Evolutionary conservation across 1,140 invertebrate species (phyloP).

Genomic region (Leguminivora glycinivorella): DNA sequence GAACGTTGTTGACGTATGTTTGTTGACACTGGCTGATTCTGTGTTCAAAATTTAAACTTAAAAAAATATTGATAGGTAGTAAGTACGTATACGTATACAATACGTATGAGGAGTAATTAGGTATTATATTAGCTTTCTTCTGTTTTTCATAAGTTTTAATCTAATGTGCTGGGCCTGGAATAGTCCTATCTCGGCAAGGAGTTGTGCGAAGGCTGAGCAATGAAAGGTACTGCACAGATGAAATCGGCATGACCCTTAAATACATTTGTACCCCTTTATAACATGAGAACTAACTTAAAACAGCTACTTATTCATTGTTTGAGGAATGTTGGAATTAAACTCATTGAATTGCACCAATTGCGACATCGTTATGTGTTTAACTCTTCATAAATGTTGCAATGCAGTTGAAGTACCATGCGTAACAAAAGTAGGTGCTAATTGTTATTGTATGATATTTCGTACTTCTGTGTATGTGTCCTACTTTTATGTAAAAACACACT

Average conservation of each 20-base stretch:
- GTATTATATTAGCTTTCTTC: background rate
- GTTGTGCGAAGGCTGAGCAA: slow-evolving; percentile 39
- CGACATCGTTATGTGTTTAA: slow-evolving; percentile 35
- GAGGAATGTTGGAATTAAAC: slow-evolving; percentile 2
- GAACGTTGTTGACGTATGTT: slow-evolving; percentile 14
- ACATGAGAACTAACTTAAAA: slow-evolving; percentile 23
- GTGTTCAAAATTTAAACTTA: background rate
- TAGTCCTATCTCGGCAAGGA: slow-evolving; percentile 10
- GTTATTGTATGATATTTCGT: slow-evolving; percentile 22
- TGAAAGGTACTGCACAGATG: slow-evolving; percentile 45
- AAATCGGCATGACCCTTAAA: slow-evolving; percentile 6
- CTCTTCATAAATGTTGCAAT: slow-evolving; percentile 35
- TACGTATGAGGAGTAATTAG: background rate
- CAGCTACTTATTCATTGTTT: slow-evolving; percentile 1
- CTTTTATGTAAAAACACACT: background rate
- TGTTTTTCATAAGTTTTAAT: slow-evolving; percentile 1
- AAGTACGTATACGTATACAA: background rate
- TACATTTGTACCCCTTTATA: slow-evolving; percentile 2
- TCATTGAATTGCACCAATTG: slow-evolving; percentile 27
- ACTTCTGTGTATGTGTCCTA: background rate
- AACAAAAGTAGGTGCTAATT: slow-evolving; percentile 31
- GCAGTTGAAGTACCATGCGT: slow-evolving; percentile 28
- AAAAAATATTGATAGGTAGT: background rate
- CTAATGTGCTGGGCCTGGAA: slow-evolving; percentile 15
- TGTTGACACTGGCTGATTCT: slow-evolving; percentile 10